Base-by-base conservation (phyloP, 1,140 invertebrate species). In the Aphidius gifuensis region DNA sequence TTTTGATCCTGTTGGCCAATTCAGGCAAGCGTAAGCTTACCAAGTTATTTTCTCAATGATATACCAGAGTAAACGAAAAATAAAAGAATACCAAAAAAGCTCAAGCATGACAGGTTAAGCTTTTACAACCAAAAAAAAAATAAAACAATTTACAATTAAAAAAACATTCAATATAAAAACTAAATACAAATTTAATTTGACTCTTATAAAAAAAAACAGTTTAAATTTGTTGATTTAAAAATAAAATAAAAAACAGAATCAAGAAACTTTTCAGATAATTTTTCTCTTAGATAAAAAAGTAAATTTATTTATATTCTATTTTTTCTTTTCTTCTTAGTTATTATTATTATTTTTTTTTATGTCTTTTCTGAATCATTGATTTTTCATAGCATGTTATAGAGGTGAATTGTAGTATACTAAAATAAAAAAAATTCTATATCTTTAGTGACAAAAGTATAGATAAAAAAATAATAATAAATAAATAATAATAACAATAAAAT, bases 181-280 rank as follows among this genome's bases (percentile, higher is more conserved):
- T 2, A 32, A 49, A 11, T 11, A 57, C 16, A 5, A 48, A 62
- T 49, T 38, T 56, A 40, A 57, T 62, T 62, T 62, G 60, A 8
- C 39, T 16, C n/a, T 45, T 21, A 38, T 62, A 53, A 43, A 42
- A 62, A 55, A 46, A 39, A 55, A 48, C 56, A 23, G 4, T 4
- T 16, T 11, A 54, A 44, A 38, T n/a, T 16, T 8, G 55, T 16
- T 16, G 16, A 16, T 16, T 16, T 16, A 16, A 16, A 16, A 16
- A 16, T 16, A 16, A 16, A 16, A 53, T 53, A 45, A 21, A 16
- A 47, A 16, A 3, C 38, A 42, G 46, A 57, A 38, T 56, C 45
- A 56, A 45, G 46, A 39, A 9, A 57, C 16, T 21, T 58, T 16
- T 39, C 49, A 40, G 49, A 9, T 40, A 6, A 40, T 49, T 48